Conservation (phyloP, 1,140 invertebrate species). For the Steinernema khuongi region DNA sequence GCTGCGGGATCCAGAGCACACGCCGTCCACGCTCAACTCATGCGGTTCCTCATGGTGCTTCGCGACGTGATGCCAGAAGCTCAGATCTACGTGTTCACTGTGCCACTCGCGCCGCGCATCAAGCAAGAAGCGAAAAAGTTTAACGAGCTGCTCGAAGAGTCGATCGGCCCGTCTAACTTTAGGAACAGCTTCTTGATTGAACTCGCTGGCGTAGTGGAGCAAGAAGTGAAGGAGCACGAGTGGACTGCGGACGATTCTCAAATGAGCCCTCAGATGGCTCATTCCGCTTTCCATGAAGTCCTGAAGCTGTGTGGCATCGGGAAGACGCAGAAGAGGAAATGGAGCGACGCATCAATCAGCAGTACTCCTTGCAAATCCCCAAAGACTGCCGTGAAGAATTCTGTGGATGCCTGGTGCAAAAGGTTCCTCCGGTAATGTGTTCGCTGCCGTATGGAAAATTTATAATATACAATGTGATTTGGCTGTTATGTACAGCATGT, state of each 20-base stretch:
- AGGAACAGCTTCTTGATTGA: not conserved
- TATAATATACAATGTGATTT: not conserved
- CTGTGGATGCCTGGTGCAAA: too few species aligned
- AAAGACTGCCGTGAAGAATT: too few species aligned
- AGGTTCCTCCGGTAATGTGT: too few species aligned
- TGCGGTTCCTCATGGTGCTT: not conserved
- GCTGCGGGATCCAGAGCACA: not conserved
- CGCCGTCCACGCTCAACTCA: not conserved
- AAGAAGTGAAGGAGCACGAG: not conserved
- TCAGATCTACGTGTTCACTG: not conserved
- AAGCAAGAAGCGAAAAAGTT: not conserved
- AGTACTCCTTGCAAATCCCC: too few species aligned
- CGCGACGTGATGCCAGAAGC: not conserved
- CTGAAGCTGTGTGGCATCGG: not conserved
- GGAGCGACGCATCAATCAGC: too few species aligned
- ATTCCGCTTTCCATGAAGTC: not conserved
- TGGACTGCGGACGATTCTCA: not conserved
- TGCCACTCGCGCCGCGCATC: not conserved
- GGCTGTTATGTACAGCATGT: not conserved
- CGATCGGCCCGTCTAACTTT: not conserved
- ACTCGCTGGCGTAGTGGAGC: not conserved
- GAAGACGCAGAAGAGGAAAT: not conserved
- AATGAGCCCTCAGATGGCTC: not conserved
- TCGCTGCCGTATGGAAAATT: too few species aligned
- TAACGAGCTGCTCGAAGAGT: not conserved